Percentiles rank a stretch among this genome's conserved stretches.
Evolutionary conservation across 2,113 vertebrate species (phyloP).

Genomic region (Piprites chloris): DNA sequence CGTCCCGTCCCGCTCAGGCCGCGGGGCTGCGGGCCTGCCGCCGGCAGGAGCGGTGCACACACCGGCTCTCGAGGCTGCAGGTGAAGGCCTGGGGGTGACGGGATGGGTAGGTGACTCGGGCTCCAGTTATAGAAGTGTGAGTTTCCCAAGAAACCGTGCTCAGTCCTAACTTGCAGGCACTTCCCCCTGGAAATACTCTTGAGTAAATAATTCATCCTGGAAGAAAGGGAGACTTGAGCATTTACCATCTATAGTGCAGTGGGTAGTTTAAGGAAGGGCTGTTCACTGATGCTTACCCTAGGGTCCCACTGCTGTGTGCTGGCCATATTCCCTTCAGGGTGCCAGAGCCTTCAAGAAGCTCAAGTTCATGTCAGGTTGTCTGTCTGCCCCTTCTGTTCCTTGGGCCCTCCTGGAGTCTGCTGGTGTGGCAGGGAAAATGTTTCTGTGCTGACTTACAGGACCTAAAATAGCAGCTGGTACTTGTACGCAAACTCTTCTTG

Average conservation of each 20-base stretch:
- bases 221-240: accelerated
- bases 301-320: accelerated
- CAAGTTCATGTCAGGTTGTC: background rate
- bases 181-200: background rate
- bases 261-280: background rate
- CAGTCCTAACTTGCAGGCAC: accelerated
- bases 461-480: background rate
- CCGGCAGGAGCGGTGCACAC: accelerated
- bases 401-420: background rate
- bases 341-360: background rate
- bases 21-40: background rate
- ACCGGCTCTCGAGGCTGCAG: background rate
- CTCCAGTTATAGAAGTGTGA: accelerated
- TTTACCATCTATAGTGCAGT: accelerated
- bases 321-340: accelerated
- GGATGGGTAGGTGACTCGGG: accelerated
- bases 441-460: background rate
- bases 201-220: background rate
- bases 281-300: accelerated
- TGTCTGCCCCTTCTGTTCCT: background rate
- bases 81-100: background rate
- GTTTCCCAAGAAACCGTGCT: background rate
- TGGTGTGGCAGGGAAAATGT: background rate
- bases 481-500: too few relatives aligned
- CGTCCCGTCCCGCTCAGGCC: background rate